phyloP scores from a whole-genome alignment of 2,113 vertebrate genomes.

The Dipodomys merriami region DNA sequence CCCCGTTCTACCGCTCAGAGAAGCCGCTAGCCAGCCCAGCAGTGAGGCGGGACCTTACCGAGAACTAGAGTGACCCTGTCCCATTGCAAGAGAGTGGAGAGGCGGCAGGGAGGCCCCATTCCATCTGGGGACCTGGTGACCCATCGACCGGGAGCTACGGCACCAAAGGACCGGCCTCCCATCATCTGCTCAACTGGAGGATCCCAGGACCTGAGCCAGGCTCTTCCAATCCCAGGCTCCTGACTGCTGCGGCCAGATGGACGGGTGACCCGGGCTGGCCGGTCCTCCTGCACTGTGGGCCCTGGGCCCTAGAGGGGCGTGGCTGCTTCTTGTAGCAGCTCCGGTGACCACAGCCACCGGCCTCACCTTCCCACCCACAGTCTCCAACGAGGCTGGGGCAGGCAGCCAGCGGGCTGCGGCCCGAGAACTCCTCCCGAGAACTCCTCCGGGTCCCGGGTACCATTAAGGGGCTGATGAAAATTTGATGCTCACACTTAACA shows the following conservation, averaged over 20 bases:
- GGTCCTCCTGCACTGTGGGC: background rate
- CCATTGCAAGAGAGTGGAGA: background rate
- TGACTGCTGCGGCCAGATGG: background rate
- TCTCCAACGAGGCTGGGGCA: constrained; percentile 43
- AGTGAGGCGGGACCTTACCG: background rate
- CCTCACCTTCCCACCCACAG: constrained; percentile 7
- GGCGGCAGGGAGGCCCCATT: background rate
- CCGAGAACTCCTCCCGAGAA: no score
- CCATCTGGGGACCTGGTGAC: background rate
- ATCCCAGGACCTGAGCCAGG: background rate
- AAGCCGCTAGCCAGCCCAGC: background rate
- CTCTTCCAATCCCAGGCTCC: background rate
- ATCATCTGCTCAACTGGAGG: background rate
- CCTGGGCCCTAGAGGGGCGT: background rate
- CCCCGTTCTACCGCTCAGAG: background rate
- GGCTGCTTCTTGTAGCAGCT: background rate
- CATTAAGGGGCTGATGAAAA: constrained; percentile 87
- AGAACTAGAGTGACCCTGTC: background rate
- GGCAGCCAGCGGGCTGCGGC: constrained; percentile 13
- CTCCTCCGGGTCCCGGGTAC: constrained; percentile 74
- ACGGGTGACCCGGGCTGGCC: background rate
- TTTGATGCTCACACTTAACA: constrained; percentile 88
- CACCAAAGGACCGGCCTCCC: background rate
- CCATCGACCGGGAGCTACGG: background rate
- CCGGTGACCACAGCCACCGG: background rate